phyloP scores from a whole-genome alignment of 1,140 invertebrate species.

The Samia ricini region DNA sequence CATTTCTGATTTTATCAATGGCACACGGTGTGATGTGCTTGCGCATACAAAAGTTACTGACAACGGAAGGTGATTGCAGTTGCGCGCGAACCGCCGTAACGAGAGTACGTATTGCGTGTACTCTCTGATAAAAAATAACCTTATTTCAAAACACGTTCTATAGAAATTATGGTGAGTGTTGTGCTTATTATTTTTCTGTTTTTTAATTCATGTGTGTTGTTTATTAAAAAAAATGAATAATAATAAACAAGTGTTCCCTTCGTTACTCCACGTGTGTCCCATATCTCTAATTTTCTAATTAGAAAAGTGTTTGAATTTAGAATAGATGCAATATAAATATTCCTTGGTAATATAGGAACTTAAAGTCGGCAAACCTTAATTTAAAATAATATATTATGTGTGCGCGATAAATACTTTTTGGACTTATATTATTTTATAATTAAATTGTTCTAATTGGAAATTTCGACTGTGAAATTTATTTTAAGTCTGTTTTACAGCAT shows the following conservation, averaged over 20 bases:
- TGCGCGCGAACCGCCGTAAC: conserved; percentile 24
- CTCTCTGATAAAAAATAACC: conserved; percentile 18
- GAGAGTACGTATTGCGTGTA: conserved; percentile 29
- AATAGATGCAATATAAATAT: conserved; percentile 4
- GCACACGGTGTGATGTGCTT: conserved; percentile 36
- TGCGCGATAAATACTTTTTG: too few species aligned
- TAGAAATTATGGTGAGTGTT: conserved; percentile 43
- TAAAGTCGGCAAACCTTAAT: background rate
- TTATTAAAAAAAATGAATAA: background rate
- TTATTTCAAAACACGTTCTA: conserved; percentile 28
- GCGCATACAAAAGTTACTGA: conserved; percentile 39
- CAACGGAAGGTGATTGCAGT: conserved; percentile 29
- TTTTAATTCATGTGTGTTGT: background rate
- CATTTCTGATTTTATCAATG: conserved; percentile 42
- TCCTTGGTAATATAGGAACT: background rate
- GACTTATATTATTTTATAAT: too few species aligned
- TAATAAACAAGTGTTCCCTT: background rate
- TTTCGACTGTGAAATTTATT: too few species aligned
- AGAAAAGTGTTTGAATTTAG: conserved; percentile 7
- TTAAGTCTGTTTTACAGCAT: too few species aligned
- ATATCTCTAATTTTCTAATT: conserved; percentile 1
- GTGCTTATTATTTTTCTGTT: background rate
- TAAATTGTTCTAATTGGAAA: too few species aligned
- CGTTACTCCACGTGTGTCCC: conserved; percentile 1
- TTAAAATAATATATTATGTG: too few species aligned